phyloP scores from a whole-genome alignment of 2,113 vertebrate genomes.

The Oplegnathus fasciatus region DNA sequence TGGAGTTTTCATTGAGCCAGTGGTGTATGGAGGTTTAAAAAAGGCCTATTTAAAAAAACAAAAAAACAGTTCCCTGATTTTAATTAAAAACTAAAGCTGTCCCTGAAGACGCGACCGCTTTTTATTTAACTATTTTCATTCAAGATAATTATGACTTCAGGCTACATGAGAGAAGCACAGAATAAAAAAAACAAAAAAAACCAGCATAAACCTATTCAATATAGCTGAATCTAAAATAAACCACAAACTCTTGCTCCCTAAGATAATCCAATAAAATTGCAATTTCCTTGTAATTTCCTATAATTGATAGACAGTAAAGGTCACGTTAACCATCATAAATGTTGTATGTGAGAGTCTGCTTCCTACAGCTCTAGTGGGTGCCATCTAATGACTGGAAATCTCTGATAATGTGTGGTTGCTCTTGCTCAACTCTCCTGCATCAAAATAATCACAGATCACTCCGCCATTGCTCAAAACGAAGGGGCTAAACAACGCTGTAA shows the following conservation, averaged over 20 bases:
- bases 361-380: neutral
- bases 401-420: neutral
- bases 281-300: conserved; percentile 46
- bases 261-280: conserved; percentile 52
- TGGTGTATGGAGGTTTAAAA: conserved; percentile 33
- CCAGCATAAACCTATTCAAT: conserved; percentile 11
- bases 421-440: conserved; percentile 10
- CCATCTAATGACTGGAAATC: conserved; percentile 20
- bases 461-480: conserved; percentile 11
- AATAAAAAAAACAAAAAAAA: no score
- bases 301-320: neutral
- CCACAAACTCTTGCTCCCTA: neutral
- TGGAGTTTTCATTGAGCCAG: conserved; percentile 63
- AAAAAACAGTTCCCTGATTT: conserved; percentile 36
- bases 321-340: neutral
- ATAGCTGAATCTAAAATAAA: neutral
- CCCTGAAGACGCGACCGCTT: conserved; percentile 38
- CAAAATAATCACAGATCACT: conserved; percentile 8
- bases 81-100: conserved; percentile 66
- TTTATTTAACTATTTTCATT: conserved; percentile 59
- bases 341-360: neutral
- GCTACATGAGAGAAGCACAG: conserved; percentile 13
- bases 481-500: conserved; percentile 33
- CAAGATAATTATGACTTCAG: conserved; percentile 45
- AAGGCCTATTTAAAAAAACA: neutral